Percentiles rank a stretch among this genome's conserved stretches.
phyloP scores from a whole-genome alignment of 1,140 invertebrate species.

The Meloidogyne hapla region DNA sequence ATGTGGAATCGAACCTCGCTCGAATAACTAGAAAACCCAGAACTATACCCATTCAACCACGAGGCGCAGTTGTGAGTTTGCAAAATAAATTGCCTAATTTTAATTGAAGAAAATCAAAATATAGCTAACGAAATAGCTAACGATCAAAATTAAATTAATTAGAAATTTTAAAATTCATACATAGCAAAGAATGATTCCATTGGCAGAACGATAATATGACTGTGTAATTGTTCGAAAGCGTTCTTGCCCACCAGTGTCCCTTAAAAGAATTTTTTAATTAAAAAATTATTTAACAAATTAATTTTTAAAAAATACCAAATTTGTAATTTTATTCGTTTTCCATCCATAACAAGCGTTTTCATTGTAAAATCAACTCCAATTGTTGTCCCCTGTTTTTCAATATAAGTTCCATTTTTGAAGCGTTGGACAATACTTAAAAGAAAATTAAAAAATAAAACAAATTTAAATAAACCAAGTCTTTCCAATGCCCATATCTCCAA shows the following conservation, averaged over 20 bases:
- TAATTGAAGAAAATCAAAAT: not conserved
- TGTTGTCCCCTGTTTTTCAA: conserved; percentile 86
- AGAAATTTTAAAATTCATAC: conserved; percentile 3
- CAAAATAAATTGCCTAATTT: too few species aligned
- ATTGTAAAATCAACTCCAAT: conserved; percentile 95
- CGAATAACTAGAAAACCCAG: too few species aligned
- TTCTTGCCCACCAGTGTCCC: conserved; percentile 84
- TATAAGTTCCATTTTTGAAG: conserved; percentile 86
- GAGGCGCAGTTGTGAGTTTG: too few species aligned
- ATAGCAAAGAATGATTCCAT: conserved; percentile 76
- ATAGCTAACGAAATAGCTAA: not conserved
- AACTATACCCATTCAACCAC: too few species aligned
- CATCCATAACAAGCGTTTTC: conserved; percentile 87
- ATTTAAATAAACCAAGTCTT: conserved; percentile 74
- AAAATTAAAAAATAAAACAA: not conserved
- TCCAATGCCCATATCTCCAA: conserved; percentile 80
- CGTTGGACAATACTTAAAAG: conserved; percentile 73
- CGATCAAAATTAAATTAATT: conserved; percentile 2
- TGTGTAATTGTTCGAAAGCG: conserved; percentile 74
- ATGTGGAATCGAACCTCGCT: too few species aligned
- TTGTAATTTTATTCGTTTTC: conserved; percentile 88
- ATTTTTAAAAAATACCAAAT: conserved; percentile 71
- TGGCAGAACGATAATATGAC: conserved; percentile 70
- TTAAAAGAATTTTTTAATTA: not conserved
- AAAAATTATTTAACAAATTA: not conserved